Base-by-base conservation (phyloP, 2,113 vertebrate genomes). In the Thamnophis sirtalis region DNA sequence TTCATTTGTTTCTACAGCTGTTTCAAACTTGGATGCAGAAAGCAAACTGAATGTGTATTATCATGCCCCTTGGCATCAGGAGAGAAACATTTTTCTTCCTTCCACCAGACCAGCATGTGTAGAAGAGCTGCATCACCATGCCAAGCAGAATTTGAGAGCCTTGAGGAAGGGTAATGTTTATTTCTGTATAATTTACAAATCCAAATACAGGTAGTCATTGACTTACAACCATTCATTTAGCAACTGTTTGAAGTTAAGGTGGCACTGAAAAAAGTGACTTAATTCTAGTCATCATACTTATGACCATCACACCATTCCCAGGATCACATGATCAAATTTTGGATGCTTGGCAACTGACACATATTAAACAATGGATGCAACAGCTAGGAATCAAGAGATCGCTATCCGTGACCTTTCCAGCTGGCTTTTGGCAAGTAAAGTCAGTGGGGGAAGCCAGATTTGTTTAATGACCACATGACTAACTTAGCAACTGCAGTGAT, bases 1-100 rank as follows among this genome's bases (percentile, higher is more conserved):
- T 92, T 90, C 6, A 0, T 95, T 94, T 88, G 89, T 91, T 94
- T 91, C 90, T 86, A 51, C 97, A 99, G 99, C 99, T 22, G 98
- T 99, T 92, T 99, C 99, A 49, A 98, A 98, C 95, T 97, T 99
- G 98, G 99, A 99, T 90, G 96, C 97, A 89, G 99, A 99, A 97
- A 99, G 99, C 95, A 99, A 99, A 97, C 97, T 99, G 97, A 98
- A 97, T 0, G 96, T 97, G 13, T 98, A 99, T 87, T 99, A 98
- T 96, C 98, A 96, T 90, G 97, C 98, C 1, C 98, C 98, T 86
- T 99, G 98, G 98, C 98, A 98, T 95, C 98, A 98, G 95, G 98
- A 99, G 96, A 98, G 98, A 92, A 99, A 98, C 94, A 95, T 99
- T 94, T 98, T 99, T 92, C 96, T 98, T 38, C 98, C 98, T 0